Evolutionary conservation across 2,113 vertebrate species (phyloP).

Genomic region (Campylomormyrus numenius): DNA sequence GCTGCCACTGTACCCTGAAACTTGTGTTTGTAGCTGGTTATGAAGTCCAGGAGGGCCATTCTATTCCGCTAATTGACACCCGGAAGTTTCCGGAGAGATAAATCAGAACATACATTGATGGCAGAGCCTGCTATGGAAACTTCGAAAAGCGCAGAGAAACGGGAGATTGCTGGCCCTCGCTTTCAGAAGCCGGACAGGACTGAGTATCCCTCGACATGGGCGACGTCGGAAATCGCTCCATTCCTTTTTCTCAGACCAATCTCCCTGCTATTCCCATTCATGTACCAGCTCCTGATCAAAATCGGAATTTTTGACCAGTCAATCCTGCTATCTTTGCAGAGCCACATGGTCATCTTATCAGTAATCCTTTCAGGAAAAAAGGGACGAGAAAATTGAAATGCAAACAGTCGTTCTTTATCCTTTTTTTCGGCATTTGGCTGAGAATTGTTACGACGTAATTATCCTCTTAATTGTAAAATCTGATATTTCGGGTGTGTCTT

Average conservation of each 20-base stretch:
- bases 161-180: background rate
- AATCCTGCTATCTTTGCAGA: background rate
- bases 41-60: background rate
- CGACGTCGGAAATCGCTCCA: background rate
- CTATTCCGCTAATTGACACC: background rate
- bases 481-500: background rate
- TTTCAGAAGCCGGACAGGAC: background rate
- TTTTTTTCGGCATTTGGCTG: background rate
- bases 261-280: background rate
- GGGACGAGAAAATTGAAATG: background rate
- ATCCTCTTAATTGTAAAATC: background rate
- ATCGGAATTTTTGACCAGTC: slow-evolving; percentile 8
- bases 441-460: background rate
- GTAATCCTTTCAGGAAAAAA: background rate
- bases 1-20: background rate
- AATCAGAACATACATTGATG: background rate
- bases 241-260: background rate
- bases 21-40: background rate
- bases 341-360: background rate
- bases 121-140: background rate
- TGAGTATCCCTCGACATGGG: too few species aligned
- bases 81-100: background rate
- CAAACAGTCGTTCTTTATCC: background rate
- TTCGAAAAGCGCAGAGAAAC: too few species aligned
- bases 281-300: background rate